Evolutionary conservation across 2,888 invertebrate species (phyloP), one percentile per base, ranked within the genome.

Genomic region (Serripes groenlandicus): DNA sequence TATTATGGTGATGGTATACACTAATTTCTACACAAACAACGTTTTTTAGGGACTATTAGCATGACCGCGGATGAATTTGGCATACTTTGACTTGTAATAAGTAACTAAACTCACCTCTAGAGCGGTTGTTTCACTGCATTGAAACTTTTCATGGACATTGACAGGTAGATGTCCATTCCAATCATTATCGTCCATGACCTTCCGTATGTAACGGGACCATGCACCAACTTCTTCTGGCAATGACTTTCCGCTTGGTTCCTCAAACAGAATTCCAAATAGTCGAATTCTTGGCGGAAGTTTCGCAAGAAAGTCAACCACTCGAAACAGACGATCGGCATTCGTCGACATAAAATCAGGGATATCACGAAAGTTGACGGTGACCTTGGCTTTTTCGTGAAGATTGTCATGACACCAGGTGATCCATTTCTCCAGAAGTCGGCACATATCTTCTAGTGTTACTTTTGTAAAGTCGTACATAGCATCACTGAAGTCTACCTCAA

Each of bases 101-200:
- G n/a, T n/a, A n/a, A n/a, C n/a, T n/a, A n/a, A n/a, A n/a, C 15
- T 54, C 54, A 78, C 78, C 68, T 72, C 54, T 1, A 72, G 37
- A 5, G 73, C 72, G 23, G 73, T 68, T 21, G 54, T 42, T 35
- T 78, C 64, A 35, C 62, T 34, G n/a, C 34, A 62, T 21, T 62
- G 62, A 34, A n/a, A 62, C n/a, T 62, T 62, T 62, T 62, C 73
- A 73, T 72, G 72, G 2, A 75, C 78, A 37, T 82, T 78, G 0
- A 78, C 64, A 5, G 78, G 58, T 0, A 82, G 58, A 21, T 82
- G 77, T 37, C 81, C 81, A 23, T 74, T 73, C 78, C 77, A 82
- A 21, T 64, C 37, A 28, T 70, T 60, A 52, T 52, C 66, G 26
- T 82, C 62, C 81, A 82, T 82, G 3, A 62, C 64, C 42, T 68